phyloP scores from a whole-genome alignment of 2,113 vertebrate genomes.

The Misgurnus anguillicaudatus region DNA sequence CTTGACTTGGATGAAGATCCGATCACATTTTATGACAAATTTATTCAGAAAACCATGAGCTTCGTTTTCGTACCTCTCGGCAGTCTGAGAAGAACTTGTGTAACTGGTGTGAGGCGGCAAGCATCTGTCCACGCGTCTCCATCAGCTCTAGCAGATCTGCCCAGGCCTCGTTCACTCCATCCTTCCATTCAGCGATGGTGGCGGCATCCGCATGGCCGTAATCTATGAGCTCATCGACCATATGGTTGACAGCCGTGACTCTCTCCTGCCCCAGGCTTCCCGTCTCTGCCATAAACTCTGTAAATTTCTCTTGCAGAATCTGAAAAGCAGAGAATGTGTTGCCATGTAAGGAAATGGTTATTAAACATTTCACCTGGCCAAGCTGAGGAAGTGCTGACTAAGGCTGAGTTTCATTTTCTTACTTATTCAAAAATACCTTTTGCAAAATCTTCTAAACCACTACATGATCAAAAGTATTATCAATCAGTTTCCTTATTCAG shows the following conservation, averaged over 20 bases:
- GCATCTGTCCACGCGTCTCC: conserved; percentile 90
- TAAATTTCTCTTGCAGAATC: conserved; percentile 93
- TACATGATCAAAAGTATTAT: no score
- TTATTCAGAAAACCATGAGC: no score
- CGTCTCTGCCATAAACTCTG: conserved; percentile 88
- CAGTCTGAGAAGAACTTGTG: conserved; percentile 95
- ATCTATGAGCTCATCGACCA: conserved; percentile 96
- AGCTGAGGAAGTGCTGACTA: no score
- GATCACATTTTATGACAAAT: no score
- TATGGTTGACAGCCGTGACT: conserved; percentile 89
- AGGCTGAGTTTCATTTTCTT: no score
- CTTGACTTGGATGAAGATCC: no score
- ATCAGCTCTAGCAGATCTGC: conserved; percentile 93
- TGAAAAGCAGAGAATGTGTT: conserved; percentile 40
- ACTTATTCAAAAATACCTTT: no score
- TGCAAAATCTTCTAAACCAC: no score
- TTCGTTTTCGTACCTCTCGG: conserved; percentile 80
- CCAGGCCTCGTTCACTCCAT: conserved; percentile 94
- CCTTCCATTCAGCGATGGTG: conserved; percentile 96
- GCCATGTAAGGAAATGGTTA: not conserved
- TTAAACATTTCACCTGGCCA: no score
- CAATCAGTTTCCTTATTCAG: no score
- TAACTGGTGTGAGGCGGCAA: conserved; percentile 89
- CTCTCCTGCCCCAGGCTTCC: conserved; percentile 86
- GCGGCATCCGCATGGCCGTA: conserved; percentile 90